phyloP scores from a whole-genome alignment of 2,888 invertebrate genomes.

The Rhogogaster chlorosoma region DNA sequence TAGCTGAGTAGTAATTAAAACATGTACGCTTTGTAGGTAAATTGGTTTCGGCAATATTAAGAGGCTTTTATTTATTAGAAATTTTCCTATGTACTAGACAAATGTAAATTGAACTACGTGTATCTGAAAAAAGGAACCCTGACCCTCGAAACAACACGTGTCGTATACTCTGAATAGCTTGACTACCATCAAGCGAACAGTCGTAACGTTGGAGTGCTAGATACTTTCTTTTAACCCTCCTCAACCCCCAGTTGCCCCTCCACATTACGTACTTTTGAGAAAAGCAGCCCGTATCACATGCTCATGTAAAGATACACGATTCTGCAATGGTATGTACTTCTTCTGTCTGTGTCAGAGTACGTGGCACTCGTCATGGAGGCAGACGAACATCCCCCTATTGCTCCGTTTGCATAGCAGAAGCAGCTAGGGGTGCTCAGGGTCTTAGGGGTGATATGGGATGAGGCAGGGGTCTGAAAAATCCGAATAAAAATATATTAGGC shows the following conservation, averaged over 20 bases:
- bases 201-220: conserved; percentile 16
- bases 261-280: background rate
- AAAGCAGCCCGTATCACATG: conserved; percentile 22
- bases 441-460: conserved; percentile 19
- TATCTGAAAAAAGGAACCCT: background rate
- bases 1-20: background rate
- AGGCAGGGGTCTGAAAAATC: conserved; percentile 40
- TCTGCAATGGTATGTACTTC: conserved; percentile 1
- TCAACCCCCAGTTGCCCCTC: background rate
- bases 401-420: conserved; percentile 36
- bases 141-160: background rate
- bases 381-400: conserved; percentile 32
- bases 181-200: background rate
- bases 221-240: background rate
- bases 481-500: conserved; percentile 47
- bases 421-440: conserved; percentile 23
- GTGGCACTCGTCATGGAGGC: conserved; percentile 20
- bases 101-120: background rate
- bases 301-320: conserved; percentile 14
- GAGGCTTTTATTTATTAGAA: background rate
- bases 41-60: background rate
- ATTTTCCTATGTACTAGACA: background rate
- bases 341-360: conserved; percentile 16
- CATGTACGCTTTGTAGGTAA: background rate
- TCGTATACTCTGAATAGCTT: background rate